These are phyloP conservation scores for Drosophila histrio DNA, from an alignment of 2,888 invertebrate genomes.

Conservation along the genomic window DNA sequence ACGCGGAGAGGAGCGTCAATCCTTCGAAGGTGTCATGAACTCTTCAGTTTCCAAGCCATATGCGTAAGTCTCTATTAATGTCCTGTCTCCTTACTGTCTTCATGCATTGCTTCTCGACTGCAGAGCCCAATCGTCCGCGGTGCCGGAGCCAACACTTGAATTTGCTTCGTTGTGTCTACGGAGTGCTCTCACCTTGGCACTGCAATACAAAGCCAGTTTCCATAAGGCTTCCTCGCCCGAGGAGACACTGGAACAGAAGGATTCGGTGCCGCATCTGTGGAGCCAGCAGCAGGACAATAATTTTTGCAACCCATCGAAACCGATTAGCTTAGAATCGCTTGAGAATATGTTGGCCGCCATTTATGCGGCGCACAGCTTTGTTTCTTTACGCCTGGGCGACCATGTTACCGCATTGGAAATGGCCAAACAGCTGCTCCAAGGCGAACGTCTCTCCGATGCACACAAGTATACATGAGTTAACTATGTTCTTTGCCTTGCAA, in stretches of 20 bases:
- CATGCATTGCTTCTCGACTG: neutral
- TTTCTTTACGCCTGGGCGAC: constrained; percentile 93
- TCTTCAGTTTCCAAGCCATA: constrained; percentile 46
- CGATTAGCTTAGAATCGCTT: constrained; percentile 87
- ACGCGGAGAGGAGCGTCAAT: constrained; percentile 50
- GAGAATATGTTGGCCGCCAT: constrained; percentile 88
- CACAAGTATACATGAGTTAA: constrained; percentile 86
- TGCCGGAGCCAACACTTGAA: constrained; percentile 94
- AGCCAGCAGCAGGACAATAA: constrained; percentile 85
- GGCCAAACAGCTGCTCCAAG: constrained; percentile 89
- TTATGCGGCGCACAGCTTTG: constrained; percentile 92
- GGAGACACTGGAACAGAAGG: constrained; percentile 52
- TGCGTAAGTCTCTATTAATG: constrained; percentile 59
- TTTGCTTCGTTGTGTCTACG: constrained; percentile 95
- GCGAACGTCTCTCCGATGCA: constrained; percentile 89
- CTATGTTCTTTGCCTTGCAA: neutral
- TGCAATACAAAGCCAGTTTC: constrained; percentile 67
- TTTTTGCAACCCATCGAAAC: constrained; percentile 86
- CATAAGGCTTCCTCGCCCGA: constrained; percentile 49
- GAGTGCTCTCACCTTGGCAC: constrained; percentile 87
- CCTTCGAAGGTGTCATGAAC: constrained; percentile 32
- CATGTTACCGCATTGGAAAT: constrained; percentile 91
- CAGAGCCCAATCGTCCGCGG: constrained; percentile 89
- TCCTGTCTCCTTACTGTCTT: neutral
- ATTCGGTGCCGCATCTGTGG: constrained; percentile 63